These are phyloP conservation scores for Oophaga pumilio DNA, from an alignment of 2,113 vertebrate species.

Conservation along the genomic window DNA sequence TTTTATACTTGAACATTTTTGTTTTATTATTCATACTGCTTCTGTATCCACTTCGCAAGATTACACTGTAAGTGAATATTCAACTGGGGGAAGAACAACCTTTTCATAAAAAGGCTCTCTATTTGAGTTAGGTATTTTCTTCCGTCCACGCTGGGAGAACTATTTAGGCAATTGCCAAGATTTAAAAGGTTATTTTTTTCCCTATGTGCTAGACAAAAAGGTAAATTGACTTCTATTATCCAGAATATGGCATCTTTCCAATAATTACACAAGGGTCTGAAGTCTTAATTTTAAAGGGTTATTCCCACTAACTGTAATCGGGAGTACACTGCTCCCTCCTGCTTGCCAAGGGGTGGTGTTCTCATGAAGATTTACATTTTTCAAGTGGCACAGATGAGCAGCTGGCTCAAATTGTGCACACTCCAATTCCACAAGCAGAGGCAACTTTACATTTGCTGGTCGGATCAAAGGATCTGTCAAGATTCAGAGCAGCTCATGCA, in stretches of 20 bases:
- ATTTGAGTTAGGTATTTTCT: not conserved
- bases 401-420: too few species aligned
- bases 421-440: too few species aligned
- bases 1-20: not conserved
- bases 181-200: constrained; percentile 1
- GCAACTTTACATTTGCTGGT: too few species aligned
- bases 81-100: not conserved
- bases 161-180: not conserved
- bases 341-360: too few species aligned
- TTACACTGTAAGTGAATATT: not conserved
- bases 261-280: not conserved
- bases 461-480: too few species aligned
- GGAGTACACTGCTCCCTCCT: too few species aligned
- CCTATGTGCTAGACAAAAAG: not conserved
- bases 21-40: not conserved
- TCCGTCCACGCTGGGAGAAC: not conserved
- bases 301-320: too few species aligned
- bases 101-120: not conserved
- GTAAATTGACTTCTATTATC: not conserved
- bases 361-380: too few species aligned
- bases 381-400: too few species aligned
- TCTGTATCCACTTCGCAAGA: not conserved
- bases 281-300: not conserved
- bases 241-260: not conserved
- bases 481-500: too few species aligned